Percentiles rank a stretch among this genome's conserved stretches.
Conservation (phyloP, 2,797 vertebrate species). For the Meda fulgida region DNA sequence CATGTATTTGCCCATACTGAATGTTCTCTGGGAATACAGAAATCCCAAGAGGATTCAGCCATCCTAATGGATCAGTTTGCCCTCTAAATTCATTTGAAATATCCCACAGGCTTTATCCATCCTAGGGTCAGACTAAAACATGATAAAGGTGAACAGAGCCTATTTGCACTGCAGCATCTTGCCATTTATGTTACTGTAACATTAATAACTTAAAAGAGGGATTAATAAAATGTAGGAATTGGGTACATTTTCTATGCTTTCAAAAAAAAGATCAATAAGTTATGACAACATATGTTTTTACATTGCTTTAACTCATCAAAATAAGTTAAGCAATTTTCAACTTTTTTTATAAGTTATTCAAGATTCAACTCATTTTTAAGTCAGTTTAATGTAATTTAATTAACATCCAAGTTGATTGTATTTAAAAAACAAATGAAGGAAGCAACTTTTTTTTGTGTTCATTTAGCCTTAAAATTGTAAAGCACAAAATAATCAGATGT, state of each 20-base stretch:
- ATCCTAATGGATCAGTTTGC: neutral
- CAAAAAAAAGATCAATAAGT: too few relatives aligned
- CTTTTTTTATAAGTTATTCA: too few relatives aligned
- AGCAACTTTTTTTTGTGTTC: too few relatives aligned
- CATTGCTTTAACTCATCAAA: too few relatives aligned
- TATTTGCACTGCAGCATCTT: neutral
- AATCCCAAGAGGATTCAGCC: neutral
- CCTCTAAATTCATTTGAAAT: constrained; percentile 19
- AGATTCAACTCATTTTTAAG: too few relatives aligned
- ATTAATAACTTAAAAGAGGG: neutral
- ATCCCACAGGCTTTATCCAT: neutral
- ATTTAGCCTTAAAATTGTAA: neutral
- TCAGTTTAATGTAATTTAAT: too few relatives aligned
- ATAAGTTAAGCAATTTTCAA: too few relatives aligned
- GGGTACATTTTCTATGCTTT: neutral
- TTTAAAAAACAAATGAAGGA: too few relatives aligned
- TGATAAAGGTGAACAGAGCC: neutral
- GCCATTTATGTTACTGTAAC: neutral
- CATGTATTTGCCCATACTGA: neutral
- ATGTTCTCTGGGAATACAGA: neutral
- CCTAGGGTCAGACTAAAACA: neutral
- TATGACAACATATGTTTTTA: too few relatives aligned
- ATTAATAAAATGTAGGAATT: neutral
- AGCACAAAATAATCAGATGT: neutral
- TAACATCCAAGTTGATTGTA: too few relatives aligned